Evolutionary conservation across 1,140 invertebrate genomes (phyloP).

Genomic region (Mya arenaria): DNA sequence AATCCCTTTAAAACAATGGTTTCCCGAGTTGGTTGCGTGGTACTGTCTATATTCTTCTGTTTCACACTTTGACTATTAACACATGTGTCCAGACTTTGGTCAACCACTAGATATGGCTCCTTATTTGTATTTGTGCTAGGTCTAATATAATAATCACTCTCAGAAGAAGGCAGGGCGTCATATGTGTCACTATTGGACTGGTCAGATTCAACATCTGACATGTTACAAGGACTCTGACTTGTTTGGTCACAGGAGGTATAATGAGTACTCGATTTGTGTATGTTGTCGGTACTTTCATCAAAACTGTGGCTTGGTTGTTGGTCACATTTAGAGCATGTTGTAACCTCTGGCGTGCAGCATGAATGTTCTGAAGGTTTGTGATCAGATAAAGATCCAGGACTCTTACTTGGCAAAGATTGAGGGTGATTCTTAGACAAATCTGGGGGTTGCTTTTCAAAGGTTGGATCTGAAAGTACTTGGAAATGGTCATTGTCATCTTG

Average conservation of each 20-base stretch:
- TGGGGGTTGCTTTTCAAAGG: background rate
- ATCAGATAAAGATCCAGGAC: background rate
- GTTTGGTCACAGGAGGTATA: too few species aligned
- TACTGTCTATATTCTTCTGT: too few species aligned
- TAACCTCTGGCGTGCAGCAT: background rate
- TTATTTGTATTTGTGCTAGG: too few species aligned
- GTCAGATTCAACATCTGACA: background rate
- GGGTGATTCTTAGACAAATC: background rate
- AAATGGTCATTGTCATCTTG: constrained; percentile 11
- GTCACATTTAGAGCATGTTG: background rate
- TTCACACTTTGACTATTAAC: too few species aligned
- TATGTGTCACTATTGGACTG: background rate
- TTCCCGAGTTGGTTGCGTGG: too few species aligned
- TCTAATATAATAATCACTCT: too few species aligned
- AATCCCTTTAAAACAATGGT: constrained; percentile 7
- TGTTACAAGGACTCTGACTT: background rate
- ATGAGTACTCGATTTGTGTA: too few species aligned
- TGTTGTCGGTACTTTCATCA: background rate
- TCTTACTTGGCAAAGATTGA: background rate
- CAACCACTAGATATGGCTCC: too few species aligned
- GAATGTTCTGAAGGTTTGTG: background rate
- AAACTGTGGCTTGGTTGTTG: background rate
- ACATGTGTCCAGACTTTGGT: too few species aligned
- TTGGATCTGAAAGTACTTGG: background rate
- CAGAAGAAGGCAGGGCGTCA: background rate